Conservation (phyloP, 2,888 invertebrate genomes). For the Latrodectus elegans region DNA sequence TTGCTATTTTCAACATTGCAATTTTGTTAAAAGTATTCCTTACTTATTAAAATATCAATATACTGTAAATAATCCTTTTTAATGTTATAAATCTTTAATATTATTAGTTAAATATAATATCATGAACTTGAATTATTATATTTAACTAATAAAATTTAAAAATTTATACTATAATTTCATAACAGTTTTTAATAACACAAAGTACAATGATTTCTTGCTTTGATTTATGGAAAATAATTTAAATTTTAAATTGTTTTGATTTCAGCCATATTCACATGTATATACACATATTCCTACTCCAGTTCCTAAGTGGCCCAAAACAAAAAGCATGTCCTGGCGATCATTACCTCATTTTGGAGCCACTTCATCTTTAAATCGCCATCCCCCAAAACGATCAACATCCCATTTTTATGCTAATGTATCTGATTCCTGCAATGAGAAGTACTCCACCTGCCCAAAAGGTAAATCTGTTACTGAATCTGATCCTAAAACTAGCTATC, state of each 20-base stretch:
- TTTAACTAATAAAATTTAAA: too few species aligned
- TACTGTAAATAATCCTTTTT: too few species aligned
- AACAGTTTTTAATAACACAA: too few species aligned
- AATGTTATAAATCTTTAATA: too few species aligned
- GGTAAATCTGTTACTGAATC: constrained; percentile 26
- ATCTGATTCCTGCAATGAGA: constrained; percentile 31
- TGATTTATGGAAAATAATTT: neutral
- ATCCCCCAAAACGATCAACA: constrained; percentile 46
- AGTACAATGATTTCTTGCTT: neutral
- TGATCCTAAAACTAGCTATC: constrained; percentile 47
- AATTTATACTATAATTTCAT: too few species aligned
- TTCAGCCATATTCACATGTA: constrained; percentile 60
- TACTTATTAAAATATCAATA: too few species aligned
- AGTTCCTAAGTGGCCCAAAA: constrained; percentile 58
- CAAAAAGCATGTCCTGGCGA: constrained; percentile 63
- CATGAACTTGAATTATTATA: too few species aligned
- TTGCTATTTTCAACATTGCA: too few species aligned
- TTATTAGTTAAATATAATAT: too few species aligned
- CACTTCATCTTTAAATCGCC: constrained; percentile 38
- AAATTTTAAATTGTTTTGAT: neutral
- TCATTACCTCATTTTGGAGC: constrained; percentile 56
- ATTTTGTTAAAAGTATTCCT: too few species aligned
- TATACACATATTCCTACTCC: constrained; percentile 70
- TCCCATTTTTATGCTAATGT: constrained; percentile 60
- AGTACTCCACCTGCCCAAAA: neutral